phyloP scores from a whole-genome alignment of 1,140 invertebrate species.

The Nebria ingens region DNA sequence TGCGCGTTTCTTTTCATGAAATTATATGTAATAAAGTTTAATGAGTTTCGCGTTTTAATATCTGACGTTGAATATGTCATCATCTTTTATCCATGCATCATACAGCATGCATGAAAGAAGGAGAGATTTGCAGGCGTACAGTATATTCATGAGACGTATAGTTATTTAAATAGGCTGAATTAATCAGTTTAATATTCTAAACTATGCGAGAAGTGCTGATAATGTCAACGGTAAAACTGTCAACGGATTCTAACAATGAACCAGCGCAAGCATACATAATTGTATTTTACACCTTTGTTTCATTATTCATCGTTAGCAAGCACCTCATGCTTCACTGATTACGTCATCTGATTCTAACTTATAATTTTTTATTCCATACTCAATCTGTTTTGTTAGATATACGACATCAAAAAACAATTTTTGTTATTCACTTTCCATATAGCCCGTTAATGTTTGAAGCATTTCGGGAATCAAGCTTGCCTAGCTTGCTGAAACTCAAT shows the following conservation, averaged over 20 bases:
- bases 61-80: not conserved
- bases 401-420: too few species aligned
- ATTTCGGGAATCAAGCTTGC: too few species aligned
- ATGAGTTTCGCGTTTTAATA: constrained; percentile 4
- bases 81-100: too few species aligned
- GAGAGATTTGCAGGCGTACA: not conserved
- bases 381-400: too few species aligned
- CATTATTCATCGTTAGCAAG: too few species aligned
- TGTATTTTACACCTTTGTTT: not conserved
- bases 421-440: too few species aligned
- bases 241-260: not conserved
- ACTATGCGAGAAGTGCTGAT: not conserved
- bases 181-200: not conserved
- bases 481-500: too few species aligned
- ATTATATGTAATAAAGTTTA: constrained; percentile 6
- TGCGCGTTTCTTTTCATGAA: constrained; percentile 6
- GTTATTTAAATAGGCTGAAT: constrained; percentile 7
- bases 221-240: not conserved
- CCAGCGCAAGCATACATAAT: not conserved
- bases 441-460: too few species aligned
- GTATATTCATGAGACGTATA: not conserved
- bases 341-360: too few species aligned
- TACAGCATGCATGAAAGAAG: not conserved
- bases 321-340: too few species aligned
- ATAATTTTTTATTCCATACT: too few species aligned